A percentile compares a stretch with the other conserved stretches of the same genome.
Conservation (phyloP, 2,888 invertebrate genomes). For the Trypoxylon attenuatum region DNA sequence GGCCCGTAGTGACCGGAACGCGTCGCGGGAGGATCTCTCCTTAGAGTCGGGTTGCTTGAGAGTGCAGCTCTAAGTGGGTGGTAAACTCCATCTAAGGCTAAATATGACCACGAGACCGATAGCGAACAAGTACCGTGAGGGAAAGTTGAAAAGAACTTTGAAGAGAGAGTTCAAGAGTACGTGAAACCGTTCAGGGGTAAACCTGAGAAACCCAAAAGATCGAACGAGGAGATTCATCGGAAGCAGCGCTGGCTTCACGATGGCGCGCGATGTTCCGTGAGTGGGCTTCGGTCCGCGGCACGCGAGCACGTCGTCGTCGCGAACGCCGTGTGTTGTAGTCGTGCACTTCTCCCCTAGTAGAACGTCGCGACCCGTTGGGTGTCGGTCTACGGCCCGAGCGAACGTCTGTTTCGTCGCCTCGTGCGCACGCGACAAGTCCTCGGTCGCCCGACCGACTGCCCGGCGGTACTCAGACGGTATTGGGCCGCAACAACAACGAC, state of each 20-base stretch:
- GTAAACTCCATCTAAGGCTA: slow-evolving; percentile 39
- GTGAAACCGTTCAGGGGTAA: slow-evolving; percentile 67
- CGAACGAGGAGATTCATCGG: slow-evolving; percentile 71
- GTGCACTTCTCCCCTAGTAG: too few relatives aligned
- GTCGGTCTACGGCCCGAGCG: too few relatives aligned
- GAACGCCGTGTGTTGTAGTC: too few relatives aligned
- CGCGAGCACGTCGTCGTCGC: too few relatives aligned
- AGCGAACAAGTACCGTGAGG: slow-evolving; percentile 43
- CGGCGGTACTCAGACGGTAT: too few relatives aligned
- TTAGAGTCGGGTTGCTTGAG: slow-evolving; percentile 41
- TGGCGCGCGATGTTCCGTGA: too few relatives aligned
- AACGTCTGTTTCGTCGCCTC: too few relatives aligned
- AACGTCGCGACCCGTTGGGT: too few relatives aligned
- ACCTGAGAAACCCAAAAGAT: slow-evolving; percentile 76
- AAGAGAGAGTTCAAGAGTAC: slow-evolving; percentile 38
- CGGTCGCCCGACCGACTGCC: too few relatives aligned
- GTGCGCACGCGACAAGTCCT: too few relatives aligned
- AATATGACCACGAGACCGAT: slow-evolving; percentile 41
- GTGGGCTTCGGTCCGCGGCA: too few relatives aligned
- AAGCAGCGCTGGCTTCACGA: slow-evolving; percentile 58
- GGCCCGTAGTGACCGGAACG: slow-evolving; percentile 73
- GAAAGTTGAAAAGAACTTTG: slow-evolving; percentile 41
- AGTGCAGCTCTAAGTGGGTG: slow-evolving; percentile 36
- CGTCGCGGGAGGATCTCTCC: slow-evolving; percentile 33
- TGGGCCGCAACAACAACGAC: too few relatives aligned